These are phyloP conservation scores for Drosophila subsilvestris DNA, from an alignment of 2,888 invertebrate genomes.

Conservation along the genomic window DNA sequence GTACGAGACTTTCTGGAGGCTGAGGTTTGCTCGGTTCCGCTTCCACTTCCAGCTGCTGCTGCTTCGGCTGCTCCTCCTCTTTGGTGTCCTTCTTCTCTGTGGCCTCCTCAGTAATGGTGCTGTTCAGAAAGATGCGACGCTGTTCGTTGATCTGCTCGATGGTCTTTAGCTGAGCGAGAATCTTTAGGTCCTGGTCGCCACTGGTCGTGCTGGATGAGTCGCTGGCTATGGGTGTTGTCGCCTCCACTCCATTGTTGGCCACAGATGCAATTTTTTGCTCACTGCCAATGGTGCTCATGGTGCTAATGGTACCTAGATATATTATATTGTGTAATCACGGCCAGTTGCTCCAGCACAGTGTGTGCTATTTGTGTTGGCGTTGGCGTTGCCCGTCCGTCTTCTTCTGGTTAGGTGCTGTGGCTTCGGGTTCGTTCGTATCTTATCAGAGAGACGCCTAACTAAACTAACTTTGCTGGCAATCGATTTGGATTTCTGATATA, in stretches of 20 bases:
- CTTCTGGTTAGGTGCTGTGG: constrained; percentile 20
- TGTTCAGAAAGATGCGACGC: constrained; percentile 72
- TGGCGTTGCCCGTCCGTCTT: constrained; percentile 9
- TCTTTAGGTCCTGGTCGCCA: constrained; percentile 45
- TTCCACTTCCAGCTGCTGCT: neutral
- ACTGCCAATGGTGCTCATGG: constrained; percentile 1
- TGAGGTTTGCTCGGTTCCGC: constrained; percentile 8
- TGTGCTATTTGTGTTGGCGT: constrained; percentile 8
- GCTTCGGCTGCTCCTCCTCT: neutral
- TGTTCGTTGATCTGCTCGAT: constrained; percentile 79
- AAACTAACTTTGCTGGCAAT: constrained; percentile 60
- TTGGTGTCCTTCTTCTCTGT: constrained; percentile 26
- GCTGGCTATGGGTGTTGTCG: neutral
- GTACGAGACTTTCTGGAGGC: constrained; percentile 51
- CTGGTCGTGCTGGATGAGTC: constrained; percentile 1
- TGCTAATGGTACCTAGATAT: neutral
- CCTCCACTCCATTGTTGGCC: constrained; percentile 1
- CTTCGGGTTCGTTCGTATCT: constrained; percentile 59
- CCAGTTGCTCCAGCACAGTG: constrained; percentile 4
- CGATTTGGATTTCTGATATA: constrained; percentile 63
- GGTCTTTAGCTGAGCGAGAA: constrained; percentile 71
- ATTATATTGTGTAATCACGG: constrained; percentile 20
- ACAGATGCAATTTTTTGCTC: constrained; percentile 2
- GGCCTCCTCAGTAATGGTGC: constrained; percentile 66
- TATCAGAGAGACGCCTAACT: constrained; percentile 71